phyloP scores from a whole-genome alignment of 2,797 vertebrate genomes.

The Vireo griseus region DNA sequence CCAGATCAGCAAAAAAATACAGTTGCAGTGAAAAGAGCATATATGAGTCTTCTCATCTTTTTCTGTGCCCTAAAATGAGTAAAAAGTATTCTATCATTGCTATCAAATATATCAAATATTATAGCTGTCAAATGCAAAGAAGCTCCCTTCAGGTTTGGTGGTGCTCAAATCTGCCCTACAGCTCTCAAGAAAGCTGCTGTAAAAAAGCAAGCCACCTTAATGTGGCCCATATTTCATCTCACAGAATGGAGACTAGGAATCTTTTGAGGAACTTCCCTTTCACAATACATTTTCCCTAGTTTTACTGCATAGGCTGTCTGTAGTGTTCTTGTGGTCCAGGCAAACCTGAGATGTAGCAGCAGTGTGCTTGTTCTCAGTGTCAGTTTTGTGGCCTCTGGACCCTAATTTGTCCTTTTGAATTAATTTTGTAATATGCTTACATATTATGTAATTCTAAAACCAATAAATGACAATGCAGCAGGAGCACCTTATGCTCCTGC shows the following conservation, averaged over 20 bases:
- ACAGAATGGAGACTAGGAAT: neutral
- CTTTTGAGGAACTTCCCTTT: neutral
- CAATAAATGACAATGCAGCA: neutral
- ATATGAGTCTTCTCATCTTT: neutral
- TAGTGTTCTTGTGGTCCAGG: neutral
- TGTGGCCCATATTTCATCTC: neutral
- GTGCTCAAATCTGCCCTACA: neutral
- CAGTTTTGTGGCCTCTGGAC: neutral
- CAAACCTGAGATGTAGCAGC: neutral
- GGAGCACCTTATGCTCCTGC: neutral
- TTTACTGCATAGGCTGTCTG: neutral
- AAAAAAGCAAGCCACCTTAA: neutral
- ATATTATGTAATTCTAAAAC: neutral
- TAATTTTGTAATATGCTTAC: neutral
- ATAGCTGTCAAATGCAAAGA: neutral
- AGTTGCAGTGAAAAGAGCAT: neutral
- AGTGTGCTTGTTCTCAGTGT: accelerated
- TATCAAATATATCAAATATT: no score
- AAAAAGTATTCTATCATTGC: neutral
- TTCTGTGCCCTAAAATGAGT: neutral
- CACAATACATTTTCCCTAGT: neutral
- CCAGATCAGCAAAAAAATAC: neutral
- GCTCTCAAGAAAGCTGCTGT: neutral
- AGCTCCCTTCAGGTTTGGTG: neutral
- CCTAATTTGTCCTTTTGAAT: neutral